phyloP scores from a whole-genome alignment of 2,888 invertebrate species.

The Brassicogethes aeneus region DNA sequence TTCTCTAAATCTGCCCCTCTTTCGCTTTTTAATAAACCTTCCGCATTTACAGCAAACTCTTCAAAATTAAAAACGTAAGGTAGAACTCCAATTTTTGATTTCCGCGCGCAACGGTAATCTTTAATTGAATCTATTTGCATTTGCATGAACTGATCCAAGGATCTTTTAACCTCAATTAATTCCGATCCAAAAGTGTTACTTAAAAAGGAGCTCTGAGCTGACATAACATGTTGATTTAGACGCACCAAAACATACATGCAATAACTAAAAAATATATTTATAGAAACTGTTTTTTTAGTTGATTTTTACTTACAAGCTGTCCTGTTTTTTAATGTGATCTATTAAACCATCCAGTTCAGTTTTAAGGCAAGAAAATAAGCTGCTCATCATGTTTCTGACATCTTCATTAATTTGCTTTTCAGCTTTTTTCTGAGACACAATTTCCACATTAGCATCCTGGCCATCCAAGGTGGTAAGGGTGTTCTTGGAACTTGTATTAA shows the following conservation, averaged over 20 bases:
- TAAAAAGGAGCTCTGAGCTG: constrained; percentile 79
- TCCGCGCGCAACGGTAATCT: constrained; percentile 64
- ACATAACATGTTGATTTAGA: constrained; percentile 87
- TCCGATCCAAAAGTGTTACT: constrained; percentile 82
- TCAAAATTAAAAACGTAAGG: constrained; percentile 86
- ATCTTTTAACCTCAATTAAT: constrained; percentile 78
- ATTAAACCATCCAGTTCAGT: constrained; percentile 79
- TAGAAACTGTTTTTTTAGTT: not conserved
- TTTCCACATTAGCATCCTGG: constrained; percentile 28
- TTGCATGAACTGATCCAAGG: constrained; percentile 87
- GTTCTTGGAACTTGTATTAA: constrained; percentile 48
- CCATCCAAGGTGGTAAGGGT: constrained; percentile 51
- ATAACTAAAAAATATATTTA: constrained; percentile 52
- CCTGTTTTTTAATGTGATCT: constrained; percentile 75
- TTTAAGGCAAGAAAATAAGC: constrained; percentile 83
- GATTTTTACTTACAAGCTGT: constrained; percentile 68
- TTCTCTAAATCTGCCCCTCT: constrained; percentile 86
- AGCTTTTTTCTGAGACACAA: constrained; percentile 45
- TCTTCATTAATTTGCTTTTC: constrained; percentile 69
- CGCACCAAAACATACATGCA: constrained; percentile 90
- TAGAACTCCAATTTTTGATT: constrained; percentile 81
- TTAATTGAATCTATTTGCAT: constrained; percentile 72
- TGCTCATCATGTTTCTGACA: constrained; percentile 77
- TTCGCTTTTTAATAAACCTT: constrained; percentile 81
- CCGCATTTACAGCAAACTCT: constrained; percentile 78